Evolutionary conservation across 30 jellyfish, hydroid and myxozoan genomes (phyloP), one percentile per base, ranked within the genome.

Genomic region (Turritopsis dohrnii): DNA sequence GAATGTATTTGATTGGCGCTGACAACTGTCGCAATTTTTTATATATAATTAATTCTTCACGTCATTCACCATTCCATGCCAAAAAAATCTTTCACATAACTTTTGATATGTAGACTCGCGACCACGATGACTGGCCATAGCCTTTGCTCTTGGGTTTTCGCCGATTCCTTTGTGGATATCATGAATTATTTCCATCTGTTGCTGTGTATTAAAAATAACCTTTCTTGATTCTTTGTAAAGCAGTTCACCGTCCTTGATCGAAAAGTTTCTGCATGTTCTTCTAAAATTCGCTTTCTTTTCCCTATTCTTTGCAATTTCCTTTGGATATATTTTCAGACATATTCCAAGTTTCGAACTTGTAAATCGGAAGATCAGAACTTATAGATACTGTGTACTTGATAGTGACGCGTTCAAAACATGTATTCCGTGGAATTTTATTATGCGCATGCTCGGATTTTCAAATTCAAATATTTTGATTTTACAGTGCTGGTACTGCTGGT

Each of bases 191-290:
- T 19, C 28, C 20, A 20, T 20, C 16, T 71, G 19, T 71, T 71
- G 80, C 80, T 71, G 20, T n/a, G n/a, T n/a, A n/a, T n/a, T n/a
- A n/a, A n/a, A n/a, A n/a, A n/a, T n/a, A n/a, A n/a, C n/a, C n/a
- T n/a, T n/a, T n/a, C n/a, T n/a, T n/a, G n/a, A n/a, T n/a, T n/a
- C n/a, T n/a, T n/a, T n/a, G n/a, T n/a, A 23, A 71, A 71, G 23
- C 16, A 71, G 28, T 23, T 71, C 80, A 16, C 28, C 80, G 23
- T 71, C 23, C 28, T 71, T 71, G 19, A 71, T 16, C 16, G 80
- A 71, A 71, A 71, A 71, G 80, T 71, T 71, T 71, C 80, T 71
- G 28, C 80, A 71, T 17, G 80, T 71, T 71, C 80, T 71, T 71
- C 80, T 71, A 71, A 71, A 71, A 24, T 71, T 71, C 23, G 80